These are phyloP conservation scores for Heliconius hortense DNA, from an alignment of 2,888 invertebrate genomes.

Conservation along the genomic window DNA sequence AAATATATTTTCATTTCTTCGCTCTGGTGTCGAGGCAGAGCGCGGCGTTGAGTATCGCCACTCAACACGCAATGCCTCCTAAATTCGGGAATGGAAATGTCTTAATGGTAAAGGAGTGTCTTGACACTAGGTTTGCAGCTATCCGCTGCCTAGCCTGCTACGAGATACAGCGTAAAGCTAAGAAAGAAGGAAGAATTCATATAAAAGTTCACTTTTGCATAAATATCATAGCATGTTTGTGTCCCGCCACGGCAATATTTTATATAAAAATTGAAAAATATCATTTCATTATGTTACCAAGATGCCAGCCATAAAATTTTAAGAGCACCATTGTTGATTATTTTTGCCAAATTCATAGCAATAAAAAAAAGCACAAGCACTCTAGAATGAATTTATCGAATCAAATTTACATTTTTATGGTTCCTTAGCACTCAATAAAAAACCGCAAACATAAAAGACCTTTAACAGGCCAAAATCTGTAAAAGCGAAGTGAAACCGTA, in stretches of 20 bases:
- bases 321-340: constrained; percentile 24
- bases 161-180: too few species aligned
- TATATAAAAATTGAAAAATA: background rate
- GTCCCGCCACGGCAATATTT: background rate
- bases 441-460: constrained; percentile 65
- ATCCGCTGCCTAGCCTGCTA: too few species aligned
- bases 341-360: constrained; percentile 42
- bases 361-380: constrained; percentile 45
- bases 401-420: constrained; percentile 76
- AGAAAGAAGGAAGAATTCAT: background rate
- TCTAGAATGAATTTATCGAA: constrained; percentile 37
- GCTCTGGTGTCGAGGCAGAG: too few species aligned
- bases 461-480: constrained; percentile 66
- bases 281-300: background rate
- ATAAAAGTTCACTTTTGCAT: background rate
- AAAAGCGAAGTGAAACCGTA: constrained; percentile 57
- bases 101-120: too few species aligned
- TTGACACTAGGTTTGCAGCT: too few species aligned
- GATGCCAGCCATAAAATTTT: constrained; percentile 12
- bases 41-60: too few species aligned
- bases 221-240: background rate
- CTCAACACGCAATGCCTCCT: too few species aligned
- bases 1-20: too few species aligned
- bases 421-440: constrained; percentile 73
- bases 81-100: too few species aligned